Evolutionary conservation across 2,888 invertebrate species (phyloP), one percentile per base, ranked within the genome.

Genomic region (Pheosia tremula): DNA sequence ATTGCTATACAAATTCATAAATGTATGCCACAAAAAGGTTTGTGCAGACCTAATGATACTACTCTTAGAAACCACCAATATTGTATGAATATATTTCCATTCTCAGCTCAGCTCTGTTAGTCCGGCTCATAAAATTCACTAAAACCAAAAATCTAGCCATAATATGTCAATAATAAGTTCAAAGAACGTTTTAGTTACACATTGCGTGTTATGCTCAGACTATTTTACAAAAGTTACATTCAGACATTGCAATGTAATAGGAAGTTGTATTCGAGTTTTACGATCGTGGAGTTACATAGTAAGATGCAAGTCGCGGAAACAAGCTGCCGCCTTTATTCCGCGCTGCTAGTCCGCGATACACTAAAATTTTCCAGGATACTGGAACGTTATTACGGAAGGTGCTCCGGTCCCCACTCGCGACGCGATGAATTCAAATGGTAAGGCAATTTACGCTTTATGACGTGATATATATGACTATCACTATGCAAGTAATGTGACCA

Each of bases 381-480:
- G 80, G 81, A 78, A 84, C 83, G 80, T 86, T 88, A 88, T 85
- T 85, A 87, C 80, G 82, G 78, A 78, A 84, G 86, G 84, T 82
- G 78, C 80, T 72, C 72, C 74, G 73, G 80, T 80, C 78, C 72
- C 67, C 75, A 61, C 63, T 69, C 73, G 75, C 70, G 71, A 75
- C 67, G 82, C 79, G 85, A 88, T 88, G 90, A 88, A 93, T 90
- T 91, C 89, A 88, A 90, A 87, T 88, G 88, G 89, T 86, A 87
- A 86, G 87, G 90, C 90, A 91, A 90, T 91, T 90, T 88, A 82
- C 87, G 81, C 85, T 90, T 91, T 92, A 92, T 85, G 88, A 84
- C 86, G 79, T 81, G 88, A 85, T 79, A 81, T 79, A 82, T 80
- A 83, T 82, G 77, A 64, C 59, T 75, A 78, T 81, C 84, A 81